These are phyloP conservation scores for Bos javanicus DNA, from an alignment of 2,113 vertebrate species.

Conservation along the genomic window DNA sequence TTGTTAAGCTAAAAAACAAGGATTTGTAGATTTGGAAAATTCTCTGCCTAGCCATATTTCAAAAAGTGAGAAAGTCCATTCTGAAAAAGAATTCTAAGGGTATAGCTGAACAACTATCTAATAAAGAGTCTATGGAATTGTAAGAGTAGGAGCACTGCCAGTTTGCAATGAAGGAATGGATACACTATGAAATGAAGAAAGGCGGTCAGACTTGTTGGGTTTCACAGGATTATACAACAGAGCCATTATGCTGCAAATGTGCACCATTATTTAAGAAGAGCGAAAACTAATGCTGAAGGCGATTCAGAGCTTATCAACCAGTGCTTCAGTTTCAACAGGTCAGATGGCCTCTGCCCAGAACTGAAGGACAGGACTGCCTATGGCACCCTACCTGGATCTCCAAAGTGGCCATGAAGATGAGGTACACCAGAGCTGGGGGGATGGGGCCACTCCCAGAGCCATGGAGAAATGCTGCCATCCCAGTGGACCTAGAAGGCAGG, in stretches of 20 bases:
- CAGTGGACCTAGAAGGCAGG: not conserved
- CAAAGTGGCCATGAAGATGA: not conserved
- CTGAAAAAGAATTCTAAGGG: not conserved
- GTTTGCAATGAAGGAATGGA: not conserved
- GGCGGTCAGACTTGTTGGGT: not conserved
- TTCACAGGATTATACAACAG: not conserved
- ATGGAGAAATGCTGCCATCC: not conserved
- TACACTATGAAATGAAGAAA: not conserved
- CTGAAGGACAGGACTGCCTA: not conserved
- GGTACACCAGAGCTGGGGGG: not conserved
- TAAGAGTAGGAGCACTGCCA: not conserved
- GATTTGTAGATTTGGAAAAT: not conserved
- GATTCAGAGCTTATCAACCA: not conserved
- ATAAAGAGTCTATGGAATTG: not conserved
- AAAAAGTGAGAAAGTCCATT: not conserved
- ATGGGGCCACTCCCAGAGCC: not conserved
- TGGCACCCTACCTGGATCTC: not conserved
- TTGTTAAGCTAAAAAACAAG: not conserved
- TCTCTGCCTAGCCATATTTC: not conserved
- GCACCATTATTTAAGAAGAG: not conserved
- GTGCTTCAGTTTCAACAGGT: not conserved
- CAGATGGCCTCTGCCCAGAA: not conserved
- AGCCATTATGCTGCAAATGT: not conserved
- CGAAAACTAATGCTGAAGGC: not conserved
- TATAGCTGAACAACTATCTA: not conserved